These are phyloP conservation scores for Mellilla xanthometata DNA, from an alignment of 2,888 invertebrate species.

Conservation along the genomic window DNA sequence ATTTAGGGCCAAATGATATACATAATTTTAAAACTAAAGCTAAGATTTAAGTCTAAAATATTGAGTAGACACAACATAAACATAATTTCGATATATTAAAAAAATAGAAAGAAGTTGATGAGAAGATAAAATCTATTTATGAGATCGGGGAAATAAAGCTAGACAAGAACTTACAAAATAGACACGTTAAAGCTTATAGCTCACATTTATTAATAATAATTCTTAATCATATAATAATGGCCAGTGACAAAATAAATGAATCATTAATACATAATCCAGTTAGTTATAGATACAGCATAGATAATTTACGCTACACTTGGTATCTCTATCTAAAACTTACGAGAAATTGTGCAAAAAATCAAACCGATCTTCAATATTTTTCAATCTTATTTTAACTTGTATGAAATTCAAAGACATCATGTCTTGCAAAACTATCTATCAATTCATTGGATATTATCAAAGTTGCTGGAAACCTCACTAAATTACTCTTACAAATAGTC, in stretches of 20 bases:
- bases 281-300: constrained; percentile 26
- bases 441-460: constrained; percentile 43
- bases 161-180: no score
- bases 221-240: background rate
- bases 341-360: constrained; percentile 74
- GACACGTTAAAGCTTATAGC: background rate
- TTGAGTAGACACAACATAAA: no score
- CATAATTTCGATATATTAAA: no score
- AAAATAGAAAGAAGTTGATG: no score
- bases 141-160: no score
- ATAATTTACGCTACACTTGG: constrained; percentile 23
- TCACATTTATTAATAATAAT: background rate
- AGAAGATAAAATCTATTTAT: no score
- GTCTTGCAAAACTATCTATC: constrained; percentile 28
- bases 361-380: constrained; percentile 35
- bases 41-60: no score
- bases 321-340: constrained; percentile 60
- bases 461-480: constrained; percentile 55
- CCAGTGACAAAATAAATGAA: background rate
- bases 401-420: constrained; percentile 13
- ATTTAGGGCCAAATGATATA: constrained; percentile 47
- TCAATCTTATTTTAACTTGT: constrained; percentile 8
- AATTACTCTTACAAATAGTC: constrained; percentile 62
- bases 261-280: constrained; percentile 20
- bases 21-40: no score